Evolutionary conservation across 2,113 vertebrate genomes (phyloP).

Genomic region (Actenoides lindsayi): DNA sequence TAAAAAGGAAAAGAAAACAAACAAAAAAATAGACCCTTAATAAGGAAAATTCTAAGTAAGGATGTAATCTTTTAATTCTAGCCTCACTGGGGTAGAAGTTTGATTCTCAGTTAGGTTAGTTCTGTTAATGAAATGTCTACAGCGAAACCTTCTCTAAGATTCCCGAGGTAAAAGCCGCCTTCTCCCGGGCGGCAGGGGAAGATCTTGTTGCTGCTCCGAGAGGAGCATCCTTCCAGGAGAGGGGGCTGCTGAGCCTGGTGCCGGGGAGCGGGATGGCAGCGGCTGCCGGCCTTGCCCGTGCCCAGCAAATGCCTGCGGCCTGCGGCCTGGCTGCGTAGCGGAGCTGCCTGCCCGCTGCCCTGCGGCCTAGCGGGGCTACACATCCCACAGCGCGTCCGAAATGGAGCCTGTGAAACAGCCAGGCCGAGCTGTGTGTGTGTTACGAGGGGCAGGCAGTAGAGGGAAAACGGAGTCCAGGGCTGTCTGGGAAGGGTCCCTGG

Average conservation of each 20-base stretch:
- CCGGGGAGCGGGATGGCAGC: not conserved
- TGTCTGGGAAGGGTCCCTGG: not conserved
- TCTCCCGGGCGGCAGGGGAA: not conserved
- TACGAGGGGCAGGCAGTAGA: fast-evolving
- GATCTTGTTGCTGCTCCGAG: not conserved
- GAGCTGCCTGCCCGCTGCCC: fast-evolving
- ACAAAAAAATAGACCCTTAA: not conserved
- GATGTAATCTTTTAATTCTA: not conserved
- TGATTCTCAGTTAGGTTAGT: not conserved
- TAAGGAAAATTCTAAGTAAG: not conserved
- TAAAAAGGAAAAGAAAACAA: not conserved
- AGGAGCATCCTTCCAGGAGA: conserved; percentile 31
- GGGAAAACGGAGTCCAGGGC: too few species aligned
- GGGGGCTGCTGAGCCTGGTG: not conserved
- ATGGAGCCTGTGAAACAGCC: not conserved
- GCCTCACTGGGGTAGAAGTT: not conserved
- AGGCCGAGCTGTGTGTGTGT: not conserved
- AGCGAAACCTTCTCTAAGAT: not conserved
- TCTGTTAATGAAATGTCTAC: not conserved
- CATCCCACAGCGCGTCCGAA: fast-evolving
- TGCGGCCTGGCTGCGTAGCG: fast-evolving
- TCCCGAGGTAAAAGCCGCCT: not conserved
- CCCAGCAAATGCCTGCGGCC: not conserved
- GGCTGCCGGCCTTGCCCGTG: not conserved
- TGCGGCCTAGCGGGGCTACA: not conserved